Evolutionary conservation across 2,888 invertebrate species (phyloP), one percentile per base, ranked within the genome.

Genomic region (Cataglyphis altisquamis): DNA sequence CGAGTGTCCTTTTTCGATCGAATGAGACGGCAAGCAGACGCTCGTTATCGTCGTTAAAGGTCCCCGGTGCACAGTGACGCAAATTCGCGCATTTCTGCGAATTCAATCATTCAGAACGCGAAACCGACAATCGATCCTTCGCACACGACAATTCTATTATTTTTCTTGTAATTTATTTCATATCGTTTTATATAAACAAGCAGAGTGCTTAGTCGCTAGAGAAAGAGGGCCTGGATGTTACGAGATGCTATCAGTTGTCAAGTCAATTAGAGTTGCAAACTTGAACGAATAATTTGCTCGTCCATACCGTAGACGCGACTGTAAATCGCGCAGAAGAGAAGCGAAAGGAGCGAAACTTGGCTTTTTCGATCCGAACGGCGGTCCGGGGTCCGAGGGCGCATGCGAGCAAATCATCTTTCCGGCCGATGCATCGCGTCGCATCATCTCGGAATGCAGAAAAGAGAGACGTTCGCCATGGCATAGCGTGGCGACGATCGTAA

Each of bases 401-500:
- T 18, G 55, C 57, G 39, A 66, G 29, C 32, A 32, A 45, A 36
- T 48, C 60, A 80, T 62, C 60, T n/a, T 77, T 39, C 25, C n/a
- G 39, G 52, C 52, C 25, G 52, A 52, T 36, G 48, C 25, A 0
- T 32, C 52, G 39, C n/a, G 75, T 41, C 67, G 15, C 21, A 36
- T 36, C 36, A 36, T 36, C 67, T 78, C 70, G 60, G 67, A 77
- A 77, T 70, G 78, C 60, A 72, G 78, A 80, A 48, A 63, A n/a
- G 62, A 84, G 52, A 84, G 52, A 74, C 18, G 36, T 36, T n/a
- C 39, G 48, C 15, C 10, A 29, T 72, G 73, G 41, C 10, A 29
- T 72, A 68, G 57, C 25, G 21, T 68, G 60, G 41, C 25, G 83
- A 64, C 18, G 84, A 82, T 86, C 86, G 86, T 85, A 89, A 88